Evolutionary conservation across 1,140 invertebrate species (phyloP), one percentile per base, ranked within the genome.

Genomic region (Platyscapa corneri): DNA sequence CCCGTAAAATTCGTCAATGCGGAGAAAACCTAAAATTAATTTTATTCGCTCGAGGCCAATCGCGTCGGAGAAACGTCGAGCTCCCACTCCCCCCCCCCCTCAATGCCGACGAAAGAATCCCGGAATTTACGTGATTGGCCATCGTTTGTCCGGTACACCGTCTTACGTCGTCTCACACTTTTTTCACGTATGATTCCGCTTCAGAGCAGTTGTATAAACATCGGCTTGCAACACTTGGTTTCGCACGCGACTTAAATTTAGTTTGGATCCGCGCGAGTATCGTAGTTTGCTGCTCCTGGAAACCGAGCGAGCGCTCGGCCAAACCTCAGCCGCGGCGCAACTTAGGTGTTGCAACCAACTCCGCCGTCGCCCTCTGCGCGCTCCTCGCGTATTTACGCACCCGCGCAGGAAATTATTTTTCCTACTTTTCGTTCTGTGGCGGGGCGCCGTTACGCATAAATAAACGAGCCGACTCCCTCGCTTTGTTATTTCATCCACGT

Each of bases 401-500:
- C 0, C 10, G 3, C 1, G 7, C 0, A 64, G 53, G 49, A 82
- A 60, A 82, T 82, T 82, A 82, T 82, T 75, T 82, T 82, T 82
- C 53, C 34, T 34, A 75, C 53, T 60, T 82, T 82, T 82, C 70
- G 34, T 65, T 65, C 7, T 14, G 60, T 10, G 53, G 5, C 6
- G 49, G 39, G 34, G 74, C 72, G 34, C 70, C 3, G n/a, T 39
- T 60, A 32, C 56, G 82, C 53, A 37, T 83, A 65, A 49, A 77
- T 32, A 82, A 83, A 16, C 81, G 14, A 18, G 37, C 1, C 23
- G n/a, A 37, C 76, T 78, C 23, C 32, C 6, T 60, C n/a, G 53
- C 37, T 37, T 77, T 77, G 49, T 77, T 77, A 83, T 83, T 83
- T 64, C 56, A 64, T 65, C 74, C 82, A 30, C 72, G 82, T 76